Base-by-base conservation (phyloP, 2,113 vertebrate species). In the Dinomys branickii region DNA sequence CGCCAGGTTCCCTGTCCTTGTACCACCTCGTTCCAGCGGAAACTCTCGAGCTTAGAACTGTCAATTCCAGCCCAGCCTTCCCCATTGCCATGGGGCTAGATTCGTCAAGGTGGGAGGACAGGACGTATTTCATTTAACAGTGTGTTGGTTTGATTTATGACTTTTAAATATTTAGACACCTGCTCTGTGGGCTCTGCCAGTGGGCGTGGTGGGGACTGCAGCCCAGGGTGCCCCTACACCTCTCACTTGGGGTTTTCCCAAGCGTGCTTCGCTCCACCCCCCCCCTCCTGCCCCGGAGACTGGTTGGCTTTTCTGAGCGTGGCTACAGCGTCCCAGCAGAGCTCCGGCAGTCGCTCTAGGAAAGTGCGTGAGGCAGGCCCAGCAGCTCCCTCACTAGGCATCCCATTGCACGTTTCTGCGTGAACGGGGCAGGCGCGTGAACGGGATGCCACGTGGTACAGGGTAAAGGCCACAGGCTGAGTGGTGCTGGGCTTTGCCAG, bases 121-220 rank as follows among this genome's bases (percentile, higher is more conserved):
- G 50, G 56, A 94, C 38, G 58, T 82, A 71, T 78, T 96, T 97
- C 47, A 90, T 56, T 94, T 83, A 90, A 35, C 56, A 92, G 33
- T 63, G 71, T 47, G 30, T 93, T 91, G 52, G 81, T 89, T 96
- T 97, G 92, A 97, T 93, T 92, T 87, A 86, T 90, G 92, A 85
- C 85, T 93, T 78, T 92, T 85, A 92, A 95, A 85, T 82, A 88
- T 90, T 88, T 96, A 94, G 88, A 95, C 82, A 90, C 52, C 1
- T 41, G 52, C 41, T 81, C 14, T 75, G 63, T 88, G 81, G 87
- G 61, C 58, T 86, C 19, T 92, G 75, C 85, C 91, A 83, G n/a
- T 7, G 52, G 7, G 58, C 90, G 22, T n/a, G 30, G 3, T 12
- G 12, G 28, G 24, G 77, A 54, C 35, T n/a, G 56, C 47, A 41